phyloP scores from a whole-genome alignment of 2,797 vertebrate genomes.

The Erithacus rubecula region DNA sequence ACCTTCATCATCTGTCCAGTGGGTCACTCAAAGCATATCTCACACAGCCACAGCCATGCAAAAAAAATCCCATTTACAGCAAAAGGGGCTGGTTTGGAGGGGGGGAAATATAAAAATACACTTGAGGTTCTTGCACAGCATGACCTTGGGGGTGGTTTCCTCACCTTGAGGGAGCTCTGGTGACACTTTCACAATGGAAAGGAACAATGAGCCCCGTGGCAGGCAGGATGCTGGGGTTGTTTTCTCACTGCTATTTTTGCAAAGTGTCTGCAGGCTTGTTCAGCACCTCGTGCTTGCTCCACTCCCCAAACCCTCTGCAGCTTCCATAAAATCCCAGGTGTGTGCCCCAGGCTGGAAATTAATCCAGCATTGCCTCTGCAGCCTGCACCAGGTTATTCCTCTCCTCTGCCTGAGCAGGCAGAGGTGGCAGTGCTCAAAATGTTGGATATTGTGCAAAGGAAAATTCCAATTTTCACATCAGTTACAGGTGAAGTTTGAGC shows the following conservation, averaged over 20 bases:
- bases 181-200: neutral
- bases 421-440: neutral
- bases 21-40: slow-evolving; percentile 48
- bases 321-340: neutral
- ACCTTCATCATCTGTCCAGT: neutral
- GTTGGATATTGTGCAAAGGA: neutral
- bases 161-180: neutral
- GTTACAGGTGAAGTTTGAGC: neutral
- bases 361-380: neutral
- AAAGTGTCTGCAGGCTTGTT: neutral
- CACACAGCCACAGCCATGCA: neutral
- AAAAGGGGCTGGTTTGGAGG: neutral
- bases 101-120: neutral
- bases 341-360: accelerated
- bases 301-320: neutral
- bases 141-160: neutral
- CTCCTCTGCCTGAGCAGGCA: neutral
- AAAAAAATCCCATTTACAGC: neutral
- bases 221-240: neutral
- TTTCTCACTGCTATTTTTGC: neutral
- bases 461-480: neutral
- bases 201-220: neutral
- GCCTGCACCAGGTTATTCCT: neutral
- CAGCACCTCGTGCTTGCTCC: neutral
- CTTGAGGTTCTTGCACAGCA: neutral